These are phyloP conservation scores for Cosmopolites sordidus DNA, from an alignment of 2,888 invertebrate genomes.

Conservation along the genomic window DNA sequence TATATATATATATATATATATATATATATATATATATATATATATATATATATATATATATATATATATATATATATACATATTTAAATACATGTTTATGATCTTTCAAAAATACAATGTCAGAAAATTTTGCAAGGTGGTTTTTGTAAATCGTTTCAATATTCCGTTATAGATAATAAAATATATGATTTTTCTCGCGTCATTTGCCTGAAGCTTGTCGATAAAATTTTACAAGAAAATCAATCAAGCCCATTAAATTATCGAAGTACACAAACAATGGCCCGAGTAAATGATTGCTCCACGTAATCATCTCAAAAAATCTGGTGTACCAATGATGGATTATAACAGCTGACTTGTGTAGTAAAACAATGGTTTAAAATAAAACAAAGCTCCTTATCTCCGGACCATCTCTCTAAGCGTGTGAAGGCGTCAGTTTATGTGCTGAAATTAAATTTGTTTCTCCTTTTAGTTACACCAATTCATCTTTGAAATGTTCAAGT, in stretches of 20 bases:
- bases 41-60: no score
- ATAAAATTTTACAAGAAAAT: constrained; percentile 22
- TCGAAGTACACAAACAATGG: constrained; percentile 18
- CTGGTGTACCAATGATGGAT: constrained; percentile 25
- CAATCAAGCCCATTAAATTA: constrained; percentile 22
- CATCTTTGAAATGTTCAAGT: no score
- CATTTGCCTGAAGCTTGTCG: constrained; percentile 7
- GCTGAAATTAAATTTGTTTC: not conserved
- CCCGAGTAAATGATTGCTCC: constrained; percentile 18
- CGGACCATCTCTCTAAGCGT: not conserved
- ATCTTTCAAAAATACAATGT: no score
- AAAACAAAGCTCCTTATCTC: constrained; percentile 19
- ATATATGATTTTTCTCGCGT: not conserved
- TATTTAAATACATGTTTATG: no score
- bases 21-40: no score
- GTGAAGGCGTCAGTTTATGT: not conserved
- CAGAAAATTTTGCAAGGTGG: no score
- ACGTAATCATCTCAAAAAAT: constrained; percentile 24
- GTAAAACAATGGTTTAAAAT: constrained; percentile 26
- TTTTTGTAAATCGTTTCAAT: not conserved
- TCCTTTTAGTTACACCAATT: no score
- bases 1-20: no score
- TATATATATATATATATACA: no score
- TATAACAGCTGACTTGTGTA: constrained; percentile 19
- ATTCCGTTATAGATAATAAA: not conserved